Percentiles rank a stretch among this genome's conserved stretches.
phyloP scores from a whole-genome alignment of 2,888 invertebrate species.

The Dicyrtoma fusca region DNA sequence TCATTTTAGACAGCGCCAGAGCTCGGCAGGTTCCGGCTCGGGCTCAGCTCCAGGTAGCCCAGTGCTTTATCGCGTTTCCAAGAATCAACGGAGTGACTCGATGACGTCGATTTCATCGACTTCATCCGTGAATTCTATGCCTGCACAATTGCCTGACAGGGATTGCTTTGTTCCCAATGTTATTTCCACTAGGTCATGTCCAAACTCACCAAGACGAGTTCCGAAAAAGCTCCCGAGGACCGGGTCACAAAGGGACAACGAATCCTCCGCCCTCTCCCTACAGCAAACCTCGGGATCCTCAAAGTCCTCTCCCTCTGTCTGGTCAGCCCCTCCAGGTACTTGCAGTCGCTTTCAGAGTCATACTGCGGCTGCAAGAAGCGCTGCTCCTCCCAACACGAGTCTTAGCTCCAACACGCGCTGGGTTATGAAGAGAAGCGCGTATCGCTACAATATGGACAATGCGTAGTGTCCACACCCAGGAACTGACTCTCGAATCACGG shows the following conservation, averaged over 20 bases:
- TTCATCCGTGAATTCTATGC: constrained; percentile 50
- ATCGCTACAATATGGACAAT: constrained; percentile 51
- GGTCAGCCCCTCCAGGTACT: constrained; percentile 12
- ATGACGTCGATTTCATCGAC: constrained; percentile 53
- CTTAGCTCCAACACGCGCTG: constrained; percentile 51
- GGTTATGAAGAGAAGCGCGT: constrained; percentile 57
- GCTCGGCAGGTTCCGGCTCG: constrained; percentile 33
- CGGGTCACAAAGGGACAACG: constrained; percentile 7
- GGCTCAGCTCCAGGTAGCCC: constrained; percentile 54
- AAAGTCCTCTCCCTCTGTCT: constrained; percentile 27
- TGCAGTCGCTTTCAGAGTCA: constrained; percentile 25
- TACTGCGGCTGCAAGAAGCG: constrained; percentile 20
- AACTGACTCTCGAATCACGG: neutral
- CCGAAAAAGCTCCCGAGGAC: constrained; percentile 43
- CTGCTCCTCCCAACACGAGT: constrained; percentile 21
- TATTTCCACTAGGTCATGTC: constrained; percentile 51
- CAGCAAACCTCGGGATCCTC: constrained; percentile 32
- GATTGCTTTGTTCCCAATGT: constrained; percentile 38
- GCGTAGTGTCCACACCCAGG: constrained; percentile 13
- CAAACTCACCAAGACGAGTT: constrained; percentile 49
- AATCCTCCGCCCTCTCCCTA: constrained; percentile 6
- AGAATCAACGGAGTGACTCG: constrained; percentile 50
- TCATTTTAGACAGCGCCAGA: constrained; percentile 47
- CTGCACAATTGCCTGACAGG: constrained; percentile 45
- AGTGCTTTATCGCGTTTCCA: constrained; percentile 50